Conservation (phyloP, 2,113 vertebrate genomes). For the Eptatretus burgeri region DNA sequence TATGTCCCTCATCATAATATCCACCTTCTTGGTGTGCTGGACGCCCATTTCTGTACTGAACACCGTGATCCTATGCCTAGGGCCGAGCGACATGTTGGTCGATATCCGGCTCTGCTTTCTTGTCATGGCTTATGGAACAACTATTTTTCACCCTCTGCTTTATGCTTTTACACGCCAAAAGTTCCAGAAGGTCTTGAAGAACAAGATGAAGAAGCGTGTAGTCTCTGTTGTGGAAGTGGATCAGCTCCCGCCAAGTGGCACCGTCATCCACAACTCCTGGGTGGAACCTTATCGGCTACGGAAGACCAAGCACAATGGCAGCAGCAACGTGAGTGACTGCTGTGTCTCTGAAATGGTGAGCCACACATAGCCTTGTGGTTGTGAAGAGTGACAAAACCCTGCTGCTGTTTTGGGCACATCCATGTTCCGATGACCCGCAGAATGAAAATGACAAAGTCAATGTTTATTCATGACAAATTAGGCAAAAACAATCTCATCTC, state of each 20-base stretch:
- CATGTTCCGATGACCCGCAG: too few species aligned
- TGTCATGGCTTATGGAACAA: conserved; percentile 95
- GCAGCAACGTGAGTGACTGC: neutral
- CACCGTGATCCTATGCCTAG: conserved; percentile 62
- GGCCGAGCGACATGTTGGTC: conserved; percentile 61
- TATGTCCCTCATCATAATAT: conserved; percentile 92
- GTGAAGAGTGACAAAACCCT: too few species aligned
- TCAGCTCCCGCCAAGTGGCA: conserved; percentile 49
- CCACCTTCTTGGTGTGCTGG: conserved; percentile 92
- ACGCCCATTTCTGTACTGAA: conserved; percentile 87
- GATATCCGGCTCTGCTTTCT: conserved; percentile 76
- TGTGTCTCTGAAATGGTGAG: neutral
- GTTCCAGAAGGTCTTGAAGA: conserved; percentile 92
- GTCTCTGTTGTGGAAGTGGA: conserved; percentile 93
- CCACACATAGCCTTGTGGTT: too few species aligned
- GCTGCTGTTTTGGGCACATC: too few species aligned
- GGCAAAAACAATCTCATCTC: too few species aligned
- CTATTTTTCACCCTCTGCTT: conserved; percentile 77
- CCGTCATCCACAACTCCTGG: conserved; percentile 92
- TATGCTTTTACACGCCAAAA: conserved; percentile 95
- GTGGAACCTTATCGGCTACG: conserved; percentile 86
- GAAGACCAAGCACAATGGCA: conserved; percentile 23
- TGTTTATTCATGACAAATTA: too few species aligned
- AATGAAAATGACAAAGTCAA: too few species aligned
- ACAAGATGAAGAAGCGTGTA: conserved; percentile 96